phyloP scores from a whole-genome alignment of 2,113 vertebrate genomes.

The Eptesicus fuscus region DNA sequence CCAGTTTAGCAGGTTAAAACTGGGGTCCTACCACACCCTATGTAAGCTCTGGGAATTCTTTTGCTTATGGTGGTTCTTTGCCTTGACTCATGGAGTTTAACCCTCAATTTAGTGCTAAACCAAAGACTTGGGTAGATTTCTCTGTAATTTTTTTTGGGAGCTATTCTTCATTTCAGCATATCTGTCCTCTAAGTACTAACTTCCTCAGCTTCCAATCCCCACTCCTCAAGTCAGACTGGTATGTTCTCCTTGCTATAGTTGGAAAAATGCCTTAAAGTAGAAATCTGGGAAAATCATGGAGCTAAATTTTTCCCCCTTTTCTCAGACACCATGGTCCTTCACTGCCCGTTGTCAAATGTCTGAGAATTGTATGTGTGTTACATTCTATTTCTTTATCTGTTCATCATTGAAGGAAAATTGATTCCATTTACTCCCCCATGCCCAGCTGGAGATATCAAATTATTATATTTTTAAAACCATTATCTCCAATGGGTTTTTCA shows the following conservation, averaged over 20 bases:
- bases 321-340: background rate
- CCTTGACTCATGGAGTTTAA: background rate
- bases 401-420: background rate
- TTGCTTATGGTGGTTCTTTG: background rate
- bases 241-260: background rate
- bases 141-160: background rate
- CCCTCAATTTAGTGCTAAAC: background rate
- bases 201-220: background rate
- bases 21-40: background rate
- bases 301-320: background rate
- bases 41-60: background rate
- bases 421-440: background rate
- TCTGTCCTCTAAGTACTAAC: background rate
- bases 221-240: background rate
- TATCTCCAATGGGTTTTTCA: background rate
- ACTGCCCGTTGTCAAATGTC: background rate
- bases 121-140: background rate
- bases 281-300: background rate
- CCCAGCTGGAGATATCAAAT: background rate
- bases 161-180: background rate
- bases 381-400: background rate
- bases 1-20: background rate
- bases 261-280: background rate
- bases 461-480: background rate
- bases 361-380: background rate